A percentile compares a stretch with the other conserved stretches of the same genome.
phyloP scores from a whole-genome alignment of 2,113 vertebrate genomes.

The Romanogobio albipinnatus region DNA sequence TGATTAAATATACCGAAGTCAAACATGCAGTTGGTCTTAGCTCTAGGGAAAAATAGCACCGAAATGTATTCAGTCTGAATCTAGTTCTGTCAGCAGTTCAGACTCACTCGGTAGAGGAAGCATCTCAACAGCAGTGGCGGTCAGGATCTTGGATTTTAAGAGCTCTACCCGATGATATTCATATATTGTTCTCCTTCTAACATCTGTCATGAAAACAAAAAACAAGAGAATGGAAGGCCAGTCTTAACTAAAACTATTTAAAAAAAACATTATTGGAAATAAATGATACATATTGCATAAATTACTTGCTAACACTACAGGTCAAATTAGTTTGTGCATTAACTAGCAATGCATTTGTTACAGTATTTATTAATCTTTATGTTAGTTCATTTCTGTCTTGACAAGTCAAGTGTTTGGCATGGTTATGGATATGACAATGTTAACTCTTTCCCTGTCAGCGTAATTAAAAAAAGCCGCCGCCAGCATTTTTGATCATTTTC shows the following conservation, averaged over 20 bases:
- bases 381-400: too few relatives aligned
- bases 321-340: too few relatives aligned
- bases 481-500: too few relatives aligned
- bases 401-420: too few relatives aligned
- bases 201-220: conserved; percentile 74
- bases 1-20: conserved; percentile 24
- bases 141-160: conserved; percentile 89
- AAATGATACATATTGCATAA: background rate
- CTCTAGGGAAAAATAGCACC: background rate
- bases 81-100: background rate
- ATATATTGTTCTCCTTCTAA: conserved; percentile 94
- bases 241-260: background rate
- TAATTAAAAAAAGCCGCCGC: too few relatives aligned
- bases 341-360: background rate
- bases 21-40: background rate
- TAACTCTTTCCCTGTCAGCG: too few relatives aligned
- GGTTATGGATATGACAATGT: too few relatives aligned
- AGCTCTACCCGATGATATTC: conserved; percentile 96
- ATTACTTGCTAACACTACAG: too few relatives aligned
- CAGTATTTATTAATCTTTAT: too few relatives aligned
- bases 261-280: background rate
- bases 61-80: background rate
- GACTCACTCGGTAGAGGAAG: conserved; percentile 91
- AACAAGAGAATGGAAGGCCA: background rate
- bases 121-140: conserved; percentile 87